Evolutionary conservation across 1,140 invertebrate species (phyloP).

Genomic region (Brachionus koreanus): DNA sequence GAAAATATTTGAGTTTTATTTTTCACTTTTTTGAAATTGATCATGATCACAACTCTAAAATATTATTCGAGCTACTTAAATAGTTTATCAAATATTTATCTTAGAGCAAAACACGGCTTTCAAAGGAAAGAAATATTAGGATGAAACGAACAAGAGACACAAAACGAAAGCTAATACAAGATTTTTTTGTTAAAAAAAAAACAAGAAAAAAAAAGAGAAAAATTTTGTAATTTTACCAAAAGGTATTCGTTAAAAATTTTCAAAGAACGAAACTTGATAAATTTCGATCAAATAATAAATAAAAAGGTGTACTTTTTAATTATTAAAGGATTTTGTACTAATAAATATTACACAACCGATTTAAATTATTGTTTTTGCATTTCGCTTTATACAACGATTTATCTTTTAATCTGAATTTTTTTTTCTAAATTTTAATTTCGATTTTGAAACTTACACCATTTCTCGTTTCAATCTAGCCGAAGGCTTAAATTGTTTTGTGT

Average conservation of each 20-base stretch:
- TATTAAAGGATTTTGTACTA: slow-evolving; percentile 35
- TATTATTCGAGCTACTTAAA: slow-evolving; percentile 37
- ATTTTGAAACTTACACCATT: slow-evolving; percentile 33
- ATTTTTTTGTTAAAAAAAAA: background rate
- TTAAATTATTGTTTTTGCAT: slow-evolving; percentile 18
- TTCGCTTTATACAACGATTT: slow-evolving; percentile 23
- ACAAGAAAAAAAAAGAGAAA: too few species aligned
- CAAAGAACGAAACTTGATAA: slow-evolving; percentile 37
- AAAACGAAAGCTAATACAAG: slow-evolving; percentile 16
- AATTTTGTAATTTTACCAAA: slow-evolving; percentile 30
- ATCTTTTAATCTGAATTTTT: slow-evolving; percentile 38
- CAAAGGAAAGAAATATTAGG: slow-evolving; percentile 7
- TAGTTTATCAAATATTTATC: slow-evolving; percentile 41
- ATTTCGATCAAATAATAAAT: slow-evolving; percentile 40
- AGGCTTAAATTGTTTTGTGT: background rate
- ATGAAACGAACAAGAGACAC: background rate
- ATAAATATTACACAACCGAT: slow-evolving; percentile 34
- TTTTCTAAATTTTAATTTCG: slow-evolving; percentile 33
- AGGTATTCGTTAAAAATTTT: slow-evolving; percentile 21
- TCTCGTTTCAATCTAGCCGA: background rate
- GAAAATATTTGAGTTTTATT: slow-evolving; percentile 19
- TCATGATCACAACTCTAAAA: slow-evolving; percentile 4
- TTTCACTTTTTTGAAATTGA: slow-evolving; percentile 2
- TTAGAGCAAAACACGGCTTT: background rate
- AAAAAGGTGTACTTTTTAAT: slow-evolving; percentile 39